Percentiles rank a stretch among this genome's conserved stretches.
Evolutionary conservation across 2,888 invertebrate genomes (phyloP).

Genomic region (Melinaea marsaeus): DNA sequence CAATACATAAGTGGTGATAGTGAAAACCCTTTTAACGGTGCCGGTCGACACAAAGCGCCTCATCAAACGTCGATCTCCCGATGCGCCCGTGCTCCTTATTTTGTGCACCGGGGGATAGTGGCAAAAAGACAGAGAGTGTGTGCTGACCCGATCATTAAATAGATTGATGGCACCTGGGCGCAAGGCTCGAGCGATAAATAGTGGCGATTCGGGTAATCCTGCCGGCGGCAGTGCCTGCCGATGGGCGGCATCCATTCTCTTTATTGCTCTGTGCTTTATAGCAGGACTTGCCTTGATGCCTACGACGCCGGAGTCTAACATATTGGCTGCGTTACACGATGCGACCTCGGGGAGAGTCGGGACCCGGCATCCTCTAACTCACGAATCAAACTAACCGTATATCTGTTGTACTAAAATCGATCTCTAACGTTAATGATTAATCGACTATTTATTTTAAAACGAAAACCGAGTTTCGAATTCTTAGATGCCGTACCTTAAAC

Average conservation of each 20-base stretch:
- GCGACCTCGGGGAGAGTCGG: slow-evolving; percentile 37
- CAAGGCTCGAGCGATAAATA: slow-evolving; percentile 76
- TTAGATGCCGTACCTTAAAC: slow-evolving; percentile 39
- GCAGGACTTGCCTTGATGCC: slow-evolving; percentile 69
- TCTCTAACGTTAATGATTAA: too few species aligned
- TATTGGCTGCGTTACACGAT: slow-evolving; percentile 52
- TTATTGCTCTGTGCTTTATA: slow-evolving; percentile 77
- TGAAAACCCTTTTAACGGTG: slow-evolving; percentile 68
- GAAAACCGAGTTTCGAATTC: slow-evolving; percentile 11
- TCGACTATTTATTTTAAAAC: too few species aligned
- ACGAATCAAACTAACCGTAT: slow-evolving; percentile 27
- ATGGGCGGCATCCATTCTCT: slow-evolving; percentile 78
- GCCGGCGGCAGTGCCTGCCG: slow-evolving; percentile 67
- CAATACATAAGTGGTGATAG: slow-evolving; percentile 46
- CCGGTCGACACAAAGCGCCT: slow-evolving; percentile 73
- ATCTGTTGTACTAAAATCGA: slow-evolving; percentile 17
- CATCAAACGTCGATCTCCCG: slow-evolving; percentile 76
- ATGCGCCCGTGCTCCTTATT: slow-evolving; percentile 58
- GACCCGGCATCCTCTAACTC: slow-evolving; percentile 22
- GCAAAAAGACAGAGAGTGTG: slow-evolving; percentile 72
- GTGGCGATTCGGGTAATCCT: slow-evolving; percentile 77
- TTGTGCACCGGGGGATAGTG: slow-evolving; percentile 54
- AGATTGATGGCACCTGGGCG: slow-evolving; percentile 78
- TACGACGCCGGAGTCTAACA: slow-evolving; percentile 63
- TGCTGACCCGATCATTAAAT: slow-evolving; percentile 79